Conservation (phyloP, 2,797 vertebrate genomes). For the Acropternis orthonyx region DNA sequence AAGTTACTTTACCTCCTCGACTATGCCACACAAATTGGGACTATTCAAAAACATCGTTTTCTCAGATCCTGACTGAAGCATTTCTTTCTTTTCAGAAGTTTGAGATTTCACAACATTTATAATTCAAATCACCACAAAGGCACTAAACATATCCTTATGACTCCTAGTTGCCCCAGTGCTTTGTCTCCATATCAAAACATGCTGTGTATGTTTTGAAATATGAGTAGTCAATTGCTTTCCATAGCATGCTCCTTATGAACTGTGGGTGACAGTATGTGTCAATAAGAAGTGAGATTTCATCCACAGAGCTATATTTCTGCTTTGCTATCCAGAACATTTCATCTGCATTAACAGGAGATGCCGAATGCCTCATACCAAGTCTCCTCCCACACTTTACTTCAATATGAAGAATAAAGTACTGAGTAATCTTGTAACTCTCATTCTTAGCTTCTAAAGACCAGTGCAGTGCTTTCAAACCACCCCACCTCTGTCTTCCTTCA, state of each 20-base stretch:
- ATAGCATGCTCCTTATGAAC: background rate
- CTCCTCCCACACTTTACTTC: constrained; percentile 3
- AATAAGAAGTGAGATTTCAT: background rate
- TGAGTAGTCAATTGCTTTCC: background rate
- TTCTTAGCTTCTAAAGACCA: background rate
- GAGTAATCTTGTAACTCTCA: background rate
- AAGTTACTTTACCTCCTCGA: background rate
- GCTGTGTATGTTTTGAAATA: background rate
- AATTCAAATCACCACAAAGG: background rate
- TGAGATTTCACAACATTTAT: background rate
- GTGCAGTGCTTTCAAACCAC: background rate
- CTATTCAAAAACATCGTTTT: background rate
- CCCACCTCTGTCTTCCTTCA: background rate
- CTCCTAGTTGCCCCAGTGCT: background rate
- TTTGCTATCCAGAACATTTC: background rate
- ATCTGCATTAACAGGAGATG: background rate
- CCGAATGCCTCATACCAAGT: background rate
- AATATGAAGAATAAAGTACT: background rate
- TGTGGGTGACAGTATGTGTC: background rate
- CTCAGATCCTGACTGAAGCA: background rate
- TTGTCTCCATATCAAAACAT: background rate
- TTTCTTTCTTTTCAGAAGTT: background rate
- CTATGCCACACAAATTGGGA: background rate
- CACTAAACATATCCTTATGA: background rate
- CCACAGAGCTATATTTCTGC: background rate